Base-by-base conservation (phyloP, 2,113 vertebrate genomes). In the Chlamydotis undulata region DNA sequence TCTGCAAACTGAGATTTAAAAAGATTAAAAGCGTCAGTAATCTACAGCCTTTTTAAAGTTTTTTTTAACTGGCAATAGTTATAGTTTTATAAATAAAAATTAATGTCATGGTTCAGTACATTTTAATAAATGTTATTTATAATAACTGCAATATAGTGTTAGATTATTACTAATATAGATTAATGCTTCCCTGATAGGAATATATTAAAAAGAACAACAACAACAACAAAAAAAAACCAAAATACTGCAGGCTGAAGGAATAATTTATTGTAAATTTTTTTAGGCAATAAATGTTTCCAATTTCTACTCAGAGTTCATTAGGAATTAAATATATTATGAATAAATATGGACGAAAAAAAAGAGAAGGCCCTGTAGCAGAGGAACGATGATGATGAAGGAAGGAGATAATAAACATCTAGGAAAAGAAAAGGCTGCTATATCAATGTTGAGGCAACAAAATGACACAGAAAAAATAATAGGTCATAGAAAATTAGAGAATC, bases 91-190 rank as follows among this genome's bases (percentile, higher is more conserved):
- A 95, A 94, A 95, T 70, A 92, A 96, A 97, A 96, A 92, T 11
- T 85, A 29, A 80, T 67, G 63, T 86, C 49, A 94, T 91, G 86
- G 47, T 93, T 97, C 94, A 96, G 87, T 91, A 95, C 83, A 87
- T 94, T 98, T 97, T 97, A 97, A 97, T 97, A 97, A 96, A 56
- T 86, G 39, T 91, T 96, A 97, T 95, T 94, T 93, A 85, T 96
- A 94, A 93, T 91, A 93, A 91, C 17, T 80, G 28, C 10, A 94
- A 80, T 90, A 63, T 14, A 77, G 56, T 43, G 15, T 89, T 77
- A 84, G 65, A 95, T 83, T 96, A 89, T 78, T 96, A 92, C 73
- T 97, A 97, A 96, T 74, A 35, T 73, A 92, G 63, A 96, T 95
- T 95, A 57, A 94, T 90, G 61, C 14, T 89, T 69, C 95, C 57